These are phyloP conservation scores for Eupithecia pulchellata DNA, from an alignment of 2,888 invertebrate genomes.

Conservation along the genomic window DNA sequence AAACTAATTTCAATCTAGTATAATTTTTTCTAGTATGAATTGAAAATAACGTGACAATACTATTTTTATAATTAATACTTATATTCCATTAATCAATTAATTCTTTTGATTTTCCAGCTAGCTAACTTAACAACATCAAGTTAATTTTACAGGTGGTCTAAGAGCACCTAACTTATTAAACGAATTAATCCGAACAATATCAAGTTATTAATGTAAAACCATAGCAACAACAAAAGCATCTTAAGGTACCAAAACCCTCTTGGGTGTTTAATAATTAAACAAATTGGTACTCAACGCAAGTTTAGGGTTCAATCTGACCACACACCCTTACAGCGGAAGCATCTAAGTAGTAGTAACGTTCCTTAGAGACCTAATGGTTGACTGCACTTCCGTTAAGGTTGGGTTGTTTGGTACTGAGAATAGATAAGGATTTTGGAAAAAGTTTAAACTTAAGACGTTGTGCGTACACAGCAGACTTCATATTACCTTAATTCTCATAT, in stretches of 20 bases:
- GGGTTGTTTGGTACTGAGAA: neutral
- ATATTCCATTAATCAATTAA: too few species aligned
- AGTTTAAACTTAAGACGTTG: neutral
- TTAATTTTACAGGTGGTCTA: neutral
- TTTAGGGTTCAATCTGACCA: slow-evolving; percentile 76
- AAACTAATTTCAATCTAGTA: too few species aligned
- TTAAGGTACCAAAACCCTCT: slow-evolving; percentile 55
- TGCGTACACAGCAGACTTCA: neutral
- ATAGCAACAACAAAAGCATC: slow-evolving; percentile 62
- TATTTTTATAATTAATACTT: too few species aligned
- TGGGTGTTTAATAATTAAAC: slow-evolving; percentile 78
- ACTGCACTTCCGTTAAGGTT: slow-evolving; percentile 39
- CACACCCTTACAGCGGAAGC: slow-evolving; percentile 78
- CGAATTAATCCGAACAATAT: slow-evolving; percentile 6
- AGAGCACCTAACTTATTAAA: neutral
- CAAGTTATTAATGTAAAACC: slow-evolving; percentile 5
- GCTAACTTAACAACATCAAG: neutral
- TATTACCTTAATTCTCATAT: neutral
- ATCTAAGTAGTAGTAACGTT: slow-evolving; percentile 71
- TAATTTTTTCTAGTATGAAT: too few species aligned
- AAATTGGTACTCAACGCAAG: slow-evolving; percentile 77
- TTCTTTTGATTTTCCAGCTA: neutral
- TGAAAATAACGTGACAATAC: neutral
- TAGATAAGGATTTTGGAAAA: neutral
- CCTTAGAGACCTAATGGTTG: slow-evolving; percentile 61